Base-by-base conservation (phyloP, 2,888 invertebrate species). In the Altica lythri region DNA sequence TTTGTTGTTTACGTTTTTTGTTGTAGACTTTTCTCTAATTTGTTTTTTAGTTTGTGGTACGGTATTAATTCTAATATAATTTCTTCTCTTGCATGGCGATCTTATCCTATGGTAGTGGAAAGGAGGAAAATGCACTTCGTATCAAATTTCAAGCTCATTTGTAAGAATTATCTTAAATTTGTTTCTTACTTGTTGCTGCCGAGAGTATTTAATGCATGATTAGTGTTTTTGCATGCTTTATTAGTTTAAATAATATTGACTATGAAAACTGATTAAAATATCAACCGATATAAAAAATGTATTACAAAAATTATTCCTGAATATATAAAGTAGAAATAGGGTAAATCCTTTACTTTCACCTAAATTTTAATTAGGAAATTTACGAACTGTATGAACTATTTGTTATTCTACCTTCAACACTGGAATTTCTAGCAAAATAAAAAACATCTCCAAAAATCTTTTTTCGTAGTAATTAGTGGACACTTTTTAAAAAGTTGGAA, bases 91-190 rank as follows among this genome's bases (percentile, higher is more conserved):
- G 82, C 82, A 82, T 82, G 82, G 80, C 79, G 68, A 68, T 73
- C 74, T 74, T 74, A 72, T 70, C 74, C 73, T 75, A 69, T 75
- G 75, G 74, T 82, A 83, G 83, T 82, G 82, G 82, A 79, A 82
- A 82, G 78, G 82, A 83, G 79, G 83, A 83, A 79, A 83, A 81
- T 82, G 82, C 81, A 80, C 82, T 83, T 78, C 81, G 80, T 79
- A 80, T 78, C 81, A 83, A 82, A 82, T 81, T 83, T 78, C 81
- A 81, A 80, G 80, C 80, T 79, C 81, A 83, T 80, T 80, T 82
- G 83, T 83, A 83, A 83, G 83, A 81, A 65, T 67, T 68, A 67
- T 59, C 50, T 60, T 55, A 53, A 60, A 52, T 53, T 44, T 53
- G 48, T 55, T 55, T 60, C 55, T 52, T 52, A 52, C 52, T 49